Conservation (phyloP, 2,888 invertebrate genomes). For the Eueremaeus valkanovi region DNA sequence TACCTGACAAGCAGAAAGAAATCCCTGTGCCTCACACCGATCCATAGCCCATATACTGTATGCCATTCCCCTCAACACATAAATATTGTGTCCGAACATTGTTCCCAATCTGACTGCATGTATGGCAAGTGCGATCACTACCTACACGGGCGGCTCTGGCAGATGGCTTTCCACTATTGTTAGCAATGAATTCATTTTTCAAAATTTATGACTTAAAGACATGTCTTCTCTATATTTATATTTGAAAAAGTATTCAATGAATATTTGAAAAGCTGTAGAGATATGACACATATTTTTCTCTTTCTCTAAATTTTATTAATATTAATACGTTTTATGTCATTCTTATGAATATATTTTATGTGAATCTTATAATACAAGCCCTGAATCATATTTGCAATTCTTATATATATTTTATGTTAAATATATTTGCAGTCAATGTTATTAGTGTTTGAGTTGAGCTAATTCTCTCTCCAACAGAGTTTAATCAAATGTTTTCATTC, state of each 20-base stretch:
- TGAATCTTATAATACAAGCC: background rate
- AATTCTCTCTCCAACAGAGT: no score
- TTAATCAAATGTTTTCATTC: no score
- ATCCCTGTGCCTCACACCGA: background rate
- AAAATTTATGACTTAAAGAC: slow-evolving; percentile 9
- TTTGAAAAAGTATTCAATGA: background rate
- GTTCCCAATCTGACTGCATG: background rate
- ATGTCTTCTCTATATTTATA: background rate
- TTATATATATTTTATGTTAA: no score
- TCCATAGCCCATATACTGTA: no score
- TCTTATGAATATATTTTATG: no score
- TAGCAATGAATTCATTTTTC: slow-evolving; percentile 4
- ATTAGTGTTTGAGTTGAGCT: no score
- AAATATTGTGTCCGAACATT: slow-evolving; percentile 5
- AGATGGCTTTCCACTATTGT: slow-evolving; percentile 15
- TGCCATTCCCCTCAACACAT: background rate
- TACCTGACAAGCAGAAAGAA: slow-evolving; percentile 11
- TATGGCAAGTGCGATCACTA: background rate
- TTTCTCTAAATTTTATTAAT: background rate
- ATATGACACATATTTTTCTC: background rate
- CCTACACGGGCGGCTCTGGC: slow-evolving; percentile 17
- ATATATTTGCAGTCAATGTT: no score
- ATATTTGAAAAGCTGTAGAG: background rate
- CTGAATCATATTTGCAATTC: background rate
- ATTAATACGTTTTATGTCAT: background rate